Base-by-base conservation (phyloP, 2,797 vertebrate species). In the Peromyscus melanophrys region DNA sequence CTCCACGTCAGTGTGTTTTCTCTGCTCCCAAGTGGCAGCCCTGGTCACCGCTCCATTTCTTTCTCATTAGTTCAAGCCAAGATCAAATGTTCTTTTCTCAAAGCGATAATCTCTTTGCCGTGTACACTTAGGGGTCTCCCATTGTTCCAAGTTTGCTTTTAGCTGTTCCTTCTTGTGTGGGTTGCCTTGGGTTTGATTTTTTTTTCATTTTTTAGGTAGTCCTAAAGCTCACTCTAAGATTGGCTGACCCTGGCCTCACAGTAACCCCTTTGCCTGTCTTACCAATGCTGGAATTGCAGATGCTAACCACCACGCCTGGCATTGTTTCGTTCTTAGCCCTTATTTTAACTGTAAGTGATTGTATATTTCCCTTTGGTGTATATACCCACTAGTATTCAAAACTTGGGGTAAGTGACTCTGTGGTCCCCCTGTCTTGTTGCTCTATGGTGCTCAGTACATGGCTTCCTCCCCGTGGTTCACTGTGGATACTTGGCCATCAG, bases 301-400 rank as follows among this genome's bases (percentile, higher is more conserved):
- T 29, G 88, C 52, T 14, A 6, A 6, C 14, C 43, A 77, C 31
- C 59, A 78, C 0, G 2, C 9, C 43, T 65, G 75, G 5, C 4
- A 1, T 1, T 57, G 34, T 27, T 12, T 27, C 5, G 3, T 31
- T 40, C 43, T 80, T 83, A 19, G 14, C 85, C 59, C 49, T 6
- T 95, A 37, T 89, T 78, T 92, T 88, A 81, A 89, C 17, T 63
- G 2, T 46, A 92, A 95, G 67, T 86, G 96, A 94, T 59, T 31
- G n/a, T 23, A 2, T 4, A 49, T 61, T n/a, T 83, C 82, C 37
- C 57, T 80, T 80, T 25, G 78, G 55, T 78, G 34, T 23, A 61
- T 94, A 34, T 29, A 8, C 16, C 40, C 37, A 84, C 11, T 25
- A 84, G 52, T 75, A 55, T 16, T 81, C 57, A 86, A 14, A 57